These are phyloP conservation scores for Drosophila mulleri DNA, from an alignment of 2,888 invertebrate genomes.

Conservation along the genomic window DNA sequence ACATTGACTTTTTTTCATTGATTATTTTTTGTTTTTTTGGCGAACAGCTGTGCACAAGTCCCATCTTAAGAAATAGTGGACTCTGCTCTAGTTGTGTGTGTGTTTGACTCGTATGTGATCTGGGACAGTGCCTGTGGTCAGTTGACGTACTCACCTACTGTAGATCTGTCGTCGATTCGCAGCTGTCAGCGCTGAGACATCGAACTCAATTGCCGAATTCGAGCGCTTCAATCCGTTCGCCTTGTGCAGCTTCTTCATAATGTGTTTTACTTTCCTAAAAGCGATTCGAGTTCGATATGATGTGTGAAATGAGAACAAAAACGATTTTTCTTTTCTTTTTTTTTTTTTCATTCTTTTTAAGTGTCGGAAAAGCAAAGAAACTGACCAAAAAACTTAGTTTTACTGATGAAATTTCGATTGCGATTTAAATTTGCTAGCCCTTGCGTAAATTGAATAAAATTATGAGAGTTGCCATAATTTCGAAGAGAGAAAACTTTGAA, in stretches of 20 bases:
- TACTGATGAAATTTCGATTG: not conserved
- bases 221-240: constrained; percentile 87
- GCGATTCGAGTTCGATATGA: constrained; percentile 16
- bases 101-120: not conserved
- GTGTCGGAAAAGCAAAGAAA: constrained; percentile 36
- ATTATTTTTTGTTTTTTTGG: constrained; percentile 8
- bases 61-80: constrained; percentile 37
- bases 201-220: constrained; percentile 89
- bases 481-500: not conserved
- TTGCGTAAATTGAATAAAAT: not conserved
- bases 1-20: not conserved
- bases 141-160: constrained; percentile 84
- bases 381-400: not conserved
- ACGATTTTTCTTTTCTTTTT: not conserved
- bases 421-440: not conserved
- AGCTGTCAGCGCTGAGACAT: constrained; percentile 88
- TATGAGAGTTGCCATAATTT: not conserved
- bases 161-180: constrained; percentile 88
- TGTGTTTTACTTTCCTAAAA: constrained; percentile 85
- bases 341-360: constrained; percentile 1
- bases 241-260: constrained; percentile 86
- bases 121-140: constrained; percentile 24
- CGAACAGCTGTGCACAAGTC: constrained; percentile 51
- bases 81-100: constrained; percentile 34
- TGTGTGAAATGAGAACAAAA: constrained; percentile 33